Conservation (phyloP, 1,140 invertebrate genomes). For the Lerema accius region DNA sequence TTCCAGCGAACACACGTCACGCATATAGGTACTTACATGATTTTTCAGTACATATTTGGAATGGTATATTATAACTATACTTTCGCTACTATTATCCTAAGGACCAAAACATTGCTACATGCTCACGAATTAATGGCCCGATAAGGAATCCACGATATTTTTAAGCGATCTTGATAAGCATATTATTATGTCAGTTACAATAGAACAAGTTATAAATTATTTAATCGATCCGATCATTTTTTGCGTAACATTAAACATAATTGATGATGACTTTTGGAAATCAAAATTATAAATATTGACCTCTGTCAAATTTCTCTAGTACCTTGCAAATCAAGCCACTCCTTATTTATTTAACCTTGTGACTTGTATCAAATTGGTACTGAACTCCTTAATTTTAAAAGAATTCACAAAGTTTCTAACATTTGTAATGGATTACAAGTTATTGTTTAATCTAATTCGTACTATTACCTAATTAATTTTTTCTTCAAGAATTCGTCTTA, state of each 20-base stretch:
- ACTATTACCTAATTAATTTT: too few relatives aligned
- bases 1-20: too few relatives aligned
- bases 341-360: background rate
- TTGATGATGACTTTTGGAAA: background rate
- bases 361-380: background rate
- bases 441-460: too few relatives aligned
- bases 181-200: background rate
- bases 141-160: background rate
- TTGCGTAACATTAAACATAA: background rate
- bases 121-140: too few relatives aligned
- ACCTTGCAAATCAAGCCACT: background rate
- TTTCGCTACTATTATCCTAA: too few relatives aligned
- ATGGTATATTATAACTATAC: too few relatives aligned
- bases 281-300: background rate
- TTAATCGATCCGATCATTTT: background rate
- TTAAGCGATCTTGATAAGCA: background rate
- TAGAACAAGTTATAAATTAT: background rate
- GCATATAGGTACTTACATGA: too few relatives aligned
- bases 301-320: background rate
- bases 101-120: too few relatives aligned
- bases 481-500: too few relatives aligned
- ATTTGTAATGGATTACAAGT: too few relatives aligned
- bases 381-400: background rate
- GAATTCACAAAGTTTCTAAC: background rate
- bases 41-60: too few relatives aligned